Conservation (phyloP, 2,888 invertebrate species). For the Stenotaenia linearis region DNA sequence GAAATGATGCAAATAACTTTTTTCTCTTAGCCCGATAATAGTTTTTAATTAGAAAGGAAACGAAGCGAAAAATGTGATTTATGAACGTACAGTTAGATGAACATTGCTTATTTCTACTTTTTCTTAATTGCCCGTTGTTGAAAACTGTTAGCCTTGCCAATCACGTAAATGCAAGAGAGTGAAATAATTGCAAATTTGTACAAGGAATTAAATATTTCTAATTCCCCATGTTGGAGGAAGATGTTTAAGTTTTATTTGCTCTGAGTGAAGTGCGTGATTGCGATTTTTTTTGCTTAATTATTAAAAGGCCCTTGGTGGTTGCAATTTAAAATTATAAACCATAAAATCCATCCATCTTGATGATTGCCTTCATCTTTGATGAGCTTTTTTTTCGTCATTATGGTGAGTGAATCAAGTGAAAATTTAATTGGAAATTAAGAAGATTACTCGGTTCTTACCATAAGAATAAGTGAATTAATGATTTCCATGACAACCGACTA, state of each 20-base stretch:
- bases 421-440: background rate
- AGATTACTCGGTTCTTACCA: background rate
- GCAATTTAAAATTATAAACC: conserved; percentile 17
- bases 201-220: no score
- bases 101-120: no score
- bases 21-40: no score
- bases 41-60: background rate
- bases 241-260: background rate
- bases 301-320: background rate
- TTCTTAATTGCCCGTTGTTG: no score
- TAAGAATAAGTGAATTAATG: background rate
- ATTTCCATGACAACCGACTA: background rate
- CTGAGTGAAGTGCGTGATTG: background rate
- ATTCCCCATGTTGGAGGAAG: background rate
- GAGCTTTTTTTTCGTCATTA: background rate
- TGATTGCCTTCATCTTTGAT: conserved; percentile 16
- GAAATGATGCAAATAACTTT: no score
- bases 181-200: background rate
- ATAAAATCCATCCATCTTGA: conserved; percentile 1
- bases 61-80: background rate
- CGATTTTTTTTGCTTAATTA: background rate
- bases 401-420: conserved; percentile 1
- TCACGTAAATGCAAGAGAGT: no score
- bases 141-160: no score
- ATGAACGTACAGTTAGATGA: no score